Evolutionary conservation across 2,113 vertebrate genomes (phyloP).

Genomic region (Spermophilus dauricus): DNA sequence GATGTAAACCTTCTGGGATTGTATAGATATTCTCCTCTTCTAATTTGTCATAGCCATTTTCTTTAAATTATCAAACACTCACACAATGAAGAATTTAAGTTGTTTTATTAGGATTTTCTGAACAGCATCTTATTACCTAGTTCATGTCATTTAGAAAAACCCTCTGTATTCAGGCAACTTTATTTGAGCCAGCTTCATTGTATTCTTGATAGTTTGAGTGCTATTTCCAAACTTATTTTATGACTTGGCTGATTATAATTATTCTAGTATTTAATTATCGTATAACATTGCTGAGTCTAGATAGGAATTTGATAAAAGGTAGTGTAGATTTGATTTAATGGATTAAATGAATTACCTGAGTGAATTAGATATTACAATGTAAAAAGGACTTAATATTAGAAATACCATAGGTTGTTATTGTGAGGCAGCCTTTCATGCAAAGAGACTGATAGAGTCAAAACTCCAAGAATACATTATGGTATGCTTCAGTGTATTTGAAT

Average conservation of each 20-base stretch:
- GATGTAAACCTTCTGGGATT: neutral
- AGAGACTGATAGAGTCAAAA: neutral
- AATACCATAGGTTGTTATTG: neutral
- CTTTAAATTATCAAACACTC: constrained; percentile 34
- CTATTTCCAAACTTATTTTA: constrained; percentile 40
- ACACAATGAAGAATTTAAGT: neutral
- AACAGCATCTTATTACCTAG: neutral
- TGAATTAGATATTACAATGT: neutral
- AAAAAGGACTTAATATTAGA: constrained; percentile 16
- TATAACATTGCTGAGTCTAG: constrained; percentile 22
- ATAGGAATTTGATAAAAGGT: constrained; percentile 52
- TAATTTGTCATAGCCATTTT: constrained; percentile 23
- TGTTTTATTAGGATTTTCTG: constrained; percentile 54
- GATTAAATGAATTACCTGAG: neutral
- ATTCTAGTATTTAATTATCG: constrained; percentile 11
- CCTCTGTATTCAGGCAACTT: neutral
- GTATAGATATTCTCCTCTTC: constrained; percentile 24
- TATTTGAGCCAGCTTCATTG: constrained; percentile 23
- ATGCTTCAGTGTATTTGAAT: neutral
- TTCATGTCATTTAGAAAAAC: neutral
- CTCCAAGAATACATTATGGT: neutral
- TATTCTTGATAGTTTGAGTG: constrained; percentile 19
- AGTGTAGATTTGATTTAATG: constrained; percentile 30
- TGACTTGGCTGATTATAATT: constrained; percentile 52
- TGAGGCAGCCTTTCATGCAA: constrained; percentile 1